Evolutionary conservation across 1,140 invertebrate species (phyloP), one percentile per base, ranked within the genome.

Genomic region (Globodera ellingtonae): DNA sequence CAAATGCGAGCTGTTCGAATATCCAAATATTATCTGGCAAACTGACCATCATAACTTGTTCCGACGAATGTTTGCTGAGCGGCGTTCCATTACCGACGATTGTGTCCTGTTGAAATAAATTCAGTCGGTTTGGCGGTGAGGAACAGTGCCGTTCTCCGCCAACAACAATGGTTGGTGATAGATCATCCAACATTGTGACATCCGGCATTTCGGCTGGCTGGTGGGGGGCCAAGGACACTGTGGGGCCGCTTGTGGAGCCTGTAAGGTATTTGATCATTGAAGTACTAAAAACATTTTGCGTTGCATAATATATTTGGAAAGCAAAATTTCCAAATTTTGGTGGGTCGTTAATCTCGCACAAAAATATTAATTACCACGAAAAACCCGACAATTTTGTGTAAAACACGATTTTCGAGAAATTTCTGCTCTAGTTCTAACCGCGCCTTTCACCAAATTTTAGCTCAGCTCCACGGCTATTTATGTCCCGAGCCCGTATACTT

Each of bases 51-150:
- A 85, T 81, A 48, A 88, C 87, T 73, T 88, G 88, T 73, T 88
- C 87, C 10, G 87, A 81, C 47, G 87, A 88, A 62, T 89, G 84
- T 62, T 89, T 88, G 48, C 88, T 80, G 46, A 87, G 70, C n/a
- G 86, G 84, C 18, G 81, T 83, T 18, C 82, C 81, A 67, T 84
- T 86, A 13, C 80, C 72, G 67, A 81, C 83, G 18, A 88, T 86
- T 6, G 86, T 87, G 73, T 88, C 86, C 84, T 88, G 88, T 74
- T 87, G 88, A 62, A 89, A 87, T 15, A 86, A 56, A 70, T 82
- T 87, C 9, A 87, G 52, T 24, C 84, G 80, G 78, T 86, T 82
- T n/a, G 86, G 82, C 1, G 88, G 84, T 8, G 88, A 89, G 24
- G 84, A 78, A 15, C 84, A 52, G 66, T 81, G 75, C 56, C 70